Conservation (phyloP, 2,113 vertebrate species). For the Sylvilagus bachmani region DNA sequence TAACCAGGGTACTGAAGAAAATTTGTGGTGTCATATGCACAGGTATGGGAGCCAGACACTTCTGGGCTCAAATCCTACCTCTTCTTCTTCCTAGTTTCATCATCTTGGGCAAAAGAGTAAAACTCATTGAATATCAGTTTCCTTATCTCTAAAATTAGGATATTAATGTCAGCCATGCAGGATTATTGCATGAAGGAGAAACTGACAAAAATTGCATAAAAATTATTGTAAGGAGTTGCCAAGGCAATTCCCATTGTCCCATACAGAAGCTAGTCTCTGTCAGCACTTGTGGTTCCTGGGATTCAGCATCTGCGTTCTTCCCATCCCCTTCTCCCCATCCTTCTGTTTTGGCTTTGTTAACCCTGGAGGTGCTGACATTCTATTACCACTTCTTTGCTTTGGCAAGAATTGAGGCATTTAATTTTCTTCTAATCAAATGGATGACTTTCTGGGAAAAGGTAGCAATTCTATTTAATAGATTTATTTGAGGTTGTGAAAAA, state of each 20-base stretch:
- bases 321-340: neutral
- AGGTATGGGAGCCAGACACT: neutral
- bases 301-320: neutral
- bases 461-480: constrained; percentile 41
- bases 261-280: neutral
- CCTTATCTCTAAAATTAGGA: neutral
- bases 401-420: neutral
- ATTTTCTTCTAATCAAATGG: constrained; percentile 44
- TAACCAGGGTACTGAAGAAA: neutral
- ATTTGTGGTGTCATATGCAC: neutral
- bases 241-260: neutral
- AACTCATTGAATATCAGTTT: neutral
- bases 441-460: constrained; percentile 59
- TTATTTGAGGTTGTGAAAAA: neutral
- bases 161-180: neutral
- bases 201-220: neutral
- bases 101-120: neutral
- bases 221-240: neutral
- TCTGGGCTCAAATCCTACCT: neutral
- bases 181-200: neutral
- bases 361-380: neutral
- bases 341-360: neutral
- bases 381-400: constrained; percentile 33
- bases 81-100: neutral
- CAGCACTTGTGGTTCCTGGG: neutral